phyloP scores from a whole-genome alignment of 2,888 invertebrate genomes.

The Lissonota sp. region DNA sequence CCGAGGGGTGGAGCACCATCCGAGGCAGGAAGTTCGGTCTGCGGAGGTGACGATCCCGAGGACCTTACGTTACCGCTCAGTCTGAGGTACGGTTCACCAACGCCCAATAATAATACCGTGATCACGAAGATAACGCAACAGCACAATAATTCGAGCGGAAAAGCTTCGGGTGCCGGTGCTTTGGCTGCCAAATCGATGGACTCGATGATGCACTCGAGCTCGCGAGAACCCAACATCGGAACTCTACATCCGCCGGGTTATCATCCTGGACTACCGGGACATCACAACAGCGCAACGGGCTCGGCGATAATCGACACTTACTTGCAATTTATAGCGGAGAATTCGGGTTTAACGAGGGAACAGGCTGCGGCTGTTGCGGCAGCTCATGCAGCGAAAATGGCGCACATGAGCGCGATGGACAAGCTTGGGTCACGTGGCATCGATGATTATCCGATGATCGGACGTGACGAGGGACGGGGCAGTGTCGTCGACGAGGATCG shows the following conservation, averaged over 20 bases:
- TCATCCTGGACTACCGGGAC: slow-evolving; percentile 66
- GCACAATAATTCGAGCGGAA: slow-evolving; percentile 68
- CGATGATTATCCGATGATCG: slow-evolving; percentile 81
- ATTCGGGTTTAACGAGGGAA: slow-evolving; percentile 88
- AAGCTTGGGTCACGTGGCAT: slow-evolving; percentile 75
- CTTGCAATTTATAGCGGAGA: slow-evolving; percentile 94
- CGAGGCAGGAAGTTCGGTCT: slow-evolving; percentile 89
- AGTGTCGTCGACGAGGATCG: slow-evolving; percentile 79
- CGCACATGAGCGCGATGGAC: slow-evolving; percentile 89
- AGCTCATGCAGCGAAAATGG: slow-evolving; percentile 91
- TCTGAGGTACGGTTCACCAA: slow-evolving; percentile 87
- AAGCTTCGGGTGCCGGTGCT: slow-evolving; percentile 83
- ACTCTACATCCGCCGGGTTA: slow-evolving; percentile 83
- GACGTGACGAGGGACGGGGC: slow-evolving; percentile 79
- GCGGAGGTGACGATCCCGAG: slow-evolving; percentile 93
- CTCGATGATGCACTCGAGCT: slow-evolving; percentile 86
- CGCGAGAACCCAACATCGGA: slow-evolving; percentile 89
- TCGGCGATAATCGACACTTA: slow-evolving; percentile 94
- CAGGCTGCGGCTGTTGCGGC: slow-evolving; percentile 88
- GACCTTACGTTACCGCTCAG: slow-evolving; percentile 90
- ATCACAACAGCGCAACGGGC: slow-evolving; percentile 84
- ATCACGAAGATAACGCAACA: slow-evolving; percentile 77
- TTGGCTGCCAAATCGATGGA: slow-evolving; percentile 89
- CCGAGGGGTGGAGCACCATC: slow-evolving; percentile 89
- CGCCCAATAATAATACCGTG: slow-evolving; percentile 85